Conservation (phyloP, 37 sponge, comb jelly and placozoan genomes). For the Theonella swinhoei region DNA sequence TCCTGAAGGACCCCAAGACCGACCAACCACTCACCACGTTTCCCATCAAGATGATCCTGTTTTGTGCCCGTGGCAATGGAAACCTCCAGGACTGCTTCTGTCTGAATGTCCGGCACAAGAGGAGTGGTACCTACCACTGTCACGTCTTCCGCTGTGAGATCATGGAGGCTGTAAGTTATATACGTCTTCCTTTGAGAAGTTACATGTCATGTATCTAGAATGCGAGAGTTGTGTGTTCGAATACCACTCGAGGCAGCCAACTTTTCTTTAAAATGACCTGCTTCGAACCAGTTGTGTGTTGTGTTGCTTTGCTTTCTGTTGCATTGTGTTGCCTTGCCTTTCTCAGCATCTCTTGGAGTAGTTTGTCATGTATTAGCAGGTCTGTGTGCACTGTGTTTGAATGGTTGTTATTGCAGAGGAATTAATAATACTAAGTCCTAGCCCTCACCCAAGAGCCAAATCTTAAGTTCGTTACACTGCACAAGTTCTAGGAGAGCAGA, state of each 20-base stretch:
- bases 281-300: no score
- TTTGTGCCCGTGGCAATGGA: conserved; percentile 78
- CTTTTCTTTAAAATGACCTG: no score
- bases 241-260: no score
- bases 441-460: not conserved
- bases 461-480: no score
- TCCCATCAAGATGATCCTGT: conserved; percentile 63
- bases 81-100: conserved; percentile 76
- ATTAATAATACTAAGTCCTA: not conserved
- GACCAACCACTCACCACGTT: conserved; percentile 50
- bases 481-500: no score
- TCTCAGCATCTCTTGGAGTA: no score
- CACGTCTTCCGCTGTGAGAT: conserved; percentile 73
- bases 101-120: conserved; percentile 71
- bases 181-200: no score
- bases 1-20: conserved; percentile 63
- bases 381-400: not conserved
- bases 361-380: not conserved
- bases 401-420: not conserved
- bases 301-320: no score
- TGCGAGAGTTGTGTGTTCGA: no score
- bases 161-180: conserved; percentile 46
- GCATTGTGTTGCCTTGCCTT: no score
- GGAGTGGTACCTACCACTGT: conserved; percentile 73
- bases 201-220: not conserved